These are phyloP conservation scores for Argentina silus DNA, from an alignment of 2,797 vertebrate genomes.

Conservation along the genomic window DNA sequence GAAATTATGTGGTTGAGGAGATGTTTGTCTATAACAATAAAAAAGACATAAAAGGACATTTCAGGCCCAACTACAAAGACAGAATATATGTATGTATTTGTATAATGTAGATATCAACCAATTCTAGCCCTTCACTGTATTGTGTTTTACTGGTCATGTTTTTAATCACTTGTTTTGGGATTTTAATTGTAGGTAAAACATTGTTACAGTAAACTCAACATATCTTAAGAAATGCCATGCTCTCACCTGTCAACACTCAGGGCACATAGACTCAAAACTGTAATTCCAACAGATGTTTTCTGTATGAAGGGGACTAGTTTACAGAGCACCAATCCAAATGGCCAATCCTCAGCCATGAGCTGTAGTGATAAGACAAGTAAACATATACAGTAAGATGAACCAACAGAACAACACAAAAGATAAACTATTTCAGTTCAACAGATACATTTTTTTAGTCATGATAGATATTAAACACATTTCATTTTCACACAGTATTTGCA, in stretches of 20 bases:
- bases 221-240: neutral
- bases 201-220: neutral
- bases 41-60: conserved; percentile 54
- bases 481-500: conserved; percentile 38
- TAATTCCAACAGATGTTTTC: conserved; percentile 93
- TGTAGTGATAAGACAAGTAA: conserved; percentile 61
- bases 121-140: conserved; percentile 15
- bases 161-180: conserved; percentile 39
- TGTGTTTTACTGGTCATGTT: conserved; percentile 28
- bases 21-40: conserved; percentile 48
- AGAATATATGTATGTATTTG: conserved; percentile 39
- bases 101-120: conserved; percentile 53
- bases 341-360: conserved; percentile 91
- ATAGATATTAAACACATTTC: neutral
- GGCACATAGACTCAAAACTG: conserved; percentile 90
- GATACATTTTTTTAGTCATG: neutral
- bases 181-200: neutral
- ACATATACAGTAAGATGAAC: conserved; percentile 1
- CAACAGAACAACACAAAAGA: neutral
- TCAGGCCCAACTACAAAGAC: conserved; percentile 59
- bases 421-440: neutral
- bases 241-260: conserved; percentile 91
- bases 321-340: conserved; percentile 88
- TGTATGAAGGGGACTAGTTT: conserved; percentile 95
- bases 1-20: conserved; percentile 51